A percentile compares a stretch with the other conserved stretches of the same genome.
phyloP scores from a whole-genome alignment of 2,113 vertebrate genomes.

The Oophaga pumilio region DNA sequence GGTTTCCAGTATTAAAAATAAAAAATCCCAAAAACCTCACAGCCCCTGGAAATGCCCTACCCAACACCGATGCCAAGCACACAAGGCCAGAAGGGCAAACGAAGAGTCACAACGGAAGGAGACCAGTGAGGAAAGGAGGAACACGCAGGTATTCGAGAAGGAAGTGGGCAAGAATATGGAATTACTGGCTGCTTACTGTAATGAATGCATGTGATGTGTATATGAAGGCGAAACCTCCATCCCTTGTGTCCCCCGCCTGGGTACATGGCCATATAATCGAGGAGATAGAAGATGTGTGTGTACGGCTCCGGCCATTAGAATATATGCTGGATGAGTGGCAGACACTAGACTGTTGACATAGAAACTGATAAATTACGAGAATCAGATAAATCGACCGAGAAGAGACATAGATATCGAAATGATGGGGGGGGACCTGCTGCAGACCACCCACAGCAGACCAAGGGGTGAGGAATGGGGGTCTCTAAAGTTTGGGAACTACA shows the following conservation, averaged over 20 bases:
- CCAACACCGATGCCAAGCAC: conserved; percentile 7
- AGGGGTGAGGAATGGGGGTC: not conserved
- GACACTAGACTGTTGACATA: not conserved
- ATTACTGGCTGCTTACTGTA: not conserved
- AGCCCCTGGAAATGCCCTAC: conserved; percentile 28
- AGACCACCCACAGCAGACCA: not conserved
- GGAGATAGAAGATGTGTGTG: not conserved
- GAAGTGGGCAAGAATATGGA: not conserved
- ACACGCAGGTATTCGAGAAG: conserved; percentile 47
- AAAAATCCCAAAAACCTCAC: not conserved
- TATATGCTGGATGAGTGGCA: not conserved
- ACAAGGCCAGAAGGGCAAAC: conserved; percentile 8
- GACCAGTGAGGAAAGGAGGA: conserved; percentile 47
- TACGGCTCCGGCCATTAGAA: not conserved
- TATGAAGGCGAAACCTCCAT: not conserved
- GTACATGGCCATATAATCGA: not conserved
- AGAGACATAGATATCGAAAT: not conserved
- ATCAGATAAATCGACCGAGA: not conserved
- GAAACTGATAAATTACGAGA: not conserved
- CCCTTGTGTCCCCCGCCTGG: not conserved
- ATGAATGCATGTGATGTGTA: not conserved
- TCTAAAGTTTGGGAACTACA: not conserved
- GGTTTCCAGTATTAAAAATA: not conserved
- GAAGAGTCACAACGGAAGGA: conserved; percentile 15
- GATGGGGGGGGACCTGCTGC: not conserved